Evolutionary conservation across 2,797 vertebrate species (phyloP).

Genomic region (Vultur gryphus): DNA sequence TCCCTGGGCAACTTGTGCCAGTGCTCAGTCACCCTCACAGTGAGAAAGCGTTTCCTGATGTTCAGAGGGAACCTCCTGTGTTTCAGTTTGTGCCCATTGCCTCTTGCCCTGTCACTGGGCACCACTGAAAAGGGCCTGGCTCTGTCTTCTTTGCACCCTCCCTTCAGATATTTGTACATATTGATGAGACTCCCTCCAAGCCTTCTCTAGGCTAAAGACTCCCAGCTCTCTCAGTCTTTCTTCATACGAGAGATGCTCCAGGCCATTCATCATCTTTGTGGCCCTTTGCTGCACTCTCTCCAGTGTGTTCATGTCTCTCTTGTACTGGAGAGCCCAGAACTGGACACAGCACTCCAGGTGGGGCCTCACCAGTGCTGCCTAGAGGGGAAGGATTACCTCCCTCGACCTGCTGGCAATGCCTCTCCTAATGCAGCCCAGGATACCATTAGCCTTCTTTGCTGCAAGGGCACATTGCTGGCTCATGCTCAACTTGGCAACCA

Average conservation of each 20-base stretch:
- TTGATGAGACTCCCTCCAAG: background rate
- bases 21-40: background rate
- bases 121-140: background rate
- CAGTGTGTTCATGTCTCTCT: background rate
- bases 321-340: background rate
- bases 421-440: background rate
- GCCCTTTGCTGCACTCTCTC: background rate
- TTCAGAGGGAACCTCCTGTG: background rate
- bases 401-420: fast-evolving
- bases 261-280: background rate
- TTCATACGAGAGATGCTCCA: background rate
- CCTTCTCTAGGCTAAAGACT: background rate
- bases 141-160: background rate
- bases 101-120: background rate
- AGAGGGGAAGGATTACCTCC: background rate
- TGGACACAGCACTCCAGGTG: background rate
- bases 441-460: background rate
- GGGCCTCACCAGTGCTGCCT: background rate
- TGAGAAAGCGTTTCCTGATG: background rate
- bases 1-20: background rate
- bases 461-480: background rate
- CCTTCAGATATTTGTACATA: background rate
- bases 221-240: background rate
- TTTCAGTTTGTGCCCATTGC: fast-evolving
- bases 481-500: background rate